Conservation (phyloP, 2,888 invertebrate species). For the Malacosoma neustria region DNA sequence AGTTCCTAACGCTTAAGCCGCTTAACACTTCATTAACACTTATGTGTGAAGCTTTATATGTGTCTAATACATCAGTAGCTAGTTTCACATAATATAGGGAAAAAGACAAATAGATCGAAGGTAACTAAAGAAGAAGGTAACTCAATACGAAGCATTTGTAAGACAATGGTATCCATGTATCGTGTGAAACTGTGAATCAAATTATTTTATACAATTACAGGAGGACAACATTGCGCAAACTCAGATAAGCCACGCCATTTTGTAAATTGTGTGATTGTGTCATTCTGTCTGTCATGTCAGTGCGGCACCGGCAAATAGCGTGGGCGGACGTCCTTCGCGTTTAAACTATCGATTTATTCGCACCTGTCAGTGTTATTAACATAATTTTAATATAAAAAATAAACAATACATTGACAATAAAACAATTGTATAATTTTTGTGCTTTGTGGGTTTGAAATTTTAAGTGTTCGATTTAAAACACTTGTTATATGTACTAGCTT, state of each 20-base stretch:
- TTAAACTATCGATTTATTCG: conserved; percentile 36
- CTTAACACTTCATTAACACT: no score
- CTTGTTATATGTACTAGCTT: conserved; percentile 9
- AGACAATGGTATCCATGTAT: no score
- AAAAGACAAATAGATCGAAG: no score
- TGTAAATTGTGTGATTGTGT: conserved; percentile 25
- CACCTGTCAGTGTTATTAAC: conserved; percentile 40
- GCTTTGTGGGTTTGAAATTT: conserved; percentile 20
- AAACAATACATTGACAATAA: conserved; percentile 29
- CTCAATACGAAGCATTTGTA: no score
- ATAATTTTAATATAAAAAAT: conserved; percentile 40
- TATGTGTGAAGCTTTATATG: no score
- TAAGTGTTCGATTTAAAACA: conserved; percentile 23
- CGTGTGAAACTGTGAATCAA: neutral
- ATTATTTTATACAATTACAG: conserved; percentile 3
- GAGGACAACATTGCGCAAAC: conserved; percentile 41
- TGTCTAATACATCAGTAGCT: no score
- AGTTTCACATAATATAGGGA: no score
- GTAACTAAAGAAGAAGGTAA: no score
- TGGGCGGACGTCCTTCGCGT: conserved; percentile 28
- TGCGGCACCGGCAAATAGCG: conserved; percentile 35
- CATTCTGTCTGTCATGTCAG: conserved; percentile 27
- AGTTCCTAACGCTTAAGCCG: no score
- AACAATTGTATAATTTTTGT: conserved; percentile 2
- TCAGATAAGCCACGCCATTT: conserved; percentile 37